A percentile compares a stretch with the other conserved stretches of the same genome.
Evolutionary conservation across 2,888 invertebrate genomes (phyloP).

Genomic region (Epistrophe grossulariae): DNA sequence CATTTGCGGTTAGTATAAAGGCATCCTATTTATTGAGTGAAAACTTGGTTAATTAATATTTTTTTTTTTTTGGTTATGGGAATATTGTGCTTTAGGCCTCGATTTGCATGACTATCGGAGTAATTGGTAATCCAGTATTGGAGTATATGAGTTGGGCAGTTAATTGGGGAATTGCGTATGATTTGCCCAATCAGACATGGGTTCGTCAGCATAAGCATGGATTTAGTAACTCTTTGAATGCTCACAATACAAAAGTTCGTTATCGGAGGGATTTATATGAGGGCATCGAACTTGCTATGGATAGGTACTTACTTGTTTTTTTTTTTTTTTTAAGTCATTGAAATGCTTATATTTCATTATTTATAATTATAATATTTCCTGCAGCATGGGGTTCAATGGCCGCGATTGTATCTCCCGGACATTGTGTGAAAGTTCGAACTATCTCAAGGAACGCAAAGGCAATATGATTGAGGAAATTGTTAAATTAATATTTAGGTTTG

Average conservation of each 20-base stretch:
- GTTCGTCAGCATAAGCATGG: constrained; percentile 83
- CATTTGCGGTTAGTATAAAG: constrained; percentile 84
- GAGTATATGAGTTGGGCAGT: constrained; percentile 87
- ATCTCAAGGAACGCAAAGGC: constrained; percentile 86
- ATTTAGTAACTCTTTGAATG: constrained; percentile 77
- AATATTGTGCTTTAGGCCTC: constrained; percentile 83
- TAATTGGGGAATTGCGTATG: constrained; percentile 89
- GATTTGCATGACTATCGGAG: constrained; percentile 86
- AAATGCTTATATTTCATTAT: background rate
- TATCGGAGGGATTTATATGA: constrained; percentile 88
- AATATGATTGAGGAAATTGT: constrained; percentile 89
- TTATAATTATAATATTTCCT: background rate
- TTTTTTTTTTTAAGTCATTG: background rate
- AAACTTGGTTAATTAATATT: constrained; percentile 26
- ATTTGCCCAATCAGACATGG: constrained; percentile 86
- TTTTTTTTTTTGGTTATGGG: no score
- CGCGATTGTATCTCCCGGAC: constrained; percentile 89
- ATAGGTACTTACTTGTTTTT: constrained; percentile 86
- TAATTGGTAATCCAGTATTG: constrained; percentile 86
- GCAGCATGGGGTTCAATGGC: constrained; percentile 91
- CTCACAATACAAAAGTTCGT: constrained; percentile 81
- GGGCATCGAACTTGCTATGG: constrained; percentile 88
- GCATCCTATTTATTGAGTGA: background rate
- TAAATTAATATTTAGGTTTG: constrained; percentile 88
- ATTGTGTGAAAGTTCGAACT: constrained; percentile 89